Percentiles rank a stretch among this genome's conserved stretches.
Conservation (phyloP, 2,888 invertebrate species). For the Papilio elwesi region DNA sequence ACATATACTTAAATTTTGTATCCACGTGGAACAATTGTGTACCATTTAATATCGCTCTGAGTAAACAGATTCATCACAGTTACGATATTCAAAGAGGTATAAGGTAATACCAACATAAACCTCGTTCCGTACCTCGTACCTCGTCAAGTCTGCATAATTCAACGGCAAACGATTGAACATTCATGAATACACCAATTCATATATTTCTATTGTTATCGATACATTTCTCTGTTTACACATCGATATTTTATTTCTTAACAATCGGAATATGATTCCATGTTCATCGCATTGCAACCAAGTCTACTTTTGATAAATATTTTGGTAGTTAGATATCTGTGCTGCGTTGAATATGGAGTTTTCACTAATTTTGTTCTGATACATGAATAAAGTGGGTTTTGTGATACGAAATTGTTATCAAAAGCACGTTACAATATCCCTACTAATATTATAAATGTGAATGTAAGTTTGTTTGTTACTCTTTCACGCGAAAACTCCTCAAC, state of each 20-base stretch:
- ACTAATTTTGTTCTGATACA: no score
- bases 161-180: background rate
- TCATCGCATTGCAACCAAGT: background rate
- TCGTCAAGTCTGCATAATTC: background rate
- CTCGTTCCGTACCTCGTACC: background rate
- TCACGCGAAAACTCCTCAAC: no score
- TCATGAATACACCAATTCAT: constrained; percentile 16
- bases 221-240: background rate
- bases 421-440: no score
- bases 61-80: background rate
- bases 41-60: background rate
- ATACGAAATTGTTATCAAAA: no score
- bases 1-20: background rate
- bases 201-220: constrained; percentile 9
- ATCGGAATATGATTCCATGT: background rate
- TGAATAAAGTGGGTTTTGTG: no score
- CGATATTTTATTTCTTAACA: constrained; percentile 4
- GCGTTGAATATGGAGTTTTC: background rate
- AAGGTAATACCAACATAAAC: background rate
- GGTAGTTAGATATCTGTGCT: background rate
- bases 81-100: constrained; percentile 22
- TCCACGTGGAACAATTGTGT: background rate
- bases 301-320: background rate
- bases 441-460: no score
- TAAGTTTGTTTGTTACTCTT: no score